phyloP scores from a whole-genome alignment of 37 sponge, comb jelly and placozoan genomes.

The Bolinopsis microptera region DNA sequence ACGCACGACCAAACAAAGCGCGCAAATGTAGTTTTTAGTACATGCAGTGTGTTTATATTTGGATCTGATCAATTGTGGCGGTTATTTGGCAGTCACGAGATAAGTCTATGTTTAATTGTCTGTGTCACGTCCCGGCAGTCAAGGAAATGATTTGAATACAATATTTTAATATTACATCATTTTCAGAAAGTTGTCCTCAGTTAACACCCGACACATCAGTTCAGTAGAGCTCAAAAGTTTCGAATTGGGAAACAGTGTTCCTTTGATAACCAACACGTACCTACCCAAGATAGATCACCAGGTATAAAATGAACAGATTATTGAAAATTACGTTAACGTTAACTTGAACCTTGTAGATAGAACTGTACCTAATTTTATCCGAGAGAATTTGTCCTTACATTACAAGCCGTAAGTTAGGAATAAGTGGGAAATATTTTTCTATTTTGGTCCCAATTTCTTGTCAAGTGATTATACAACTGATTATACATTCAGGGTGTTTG shows the following conservation, averaged over 20 bases:
- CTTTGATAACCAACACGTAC: slow-evolving; percentile 50
- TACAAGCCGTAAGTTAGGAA: no score
- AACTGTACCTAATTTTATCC: no score
- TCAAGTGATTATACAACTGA: no score
- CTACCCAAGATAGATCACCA: slow-evolving; percentile 51
- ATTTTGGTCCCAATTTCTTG: no score
- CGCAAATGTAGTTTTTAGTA: background rate
- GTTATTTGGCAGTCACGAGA: background rate
- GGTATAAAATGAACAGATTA: background rate
- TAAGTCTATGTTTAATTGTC: background rate
- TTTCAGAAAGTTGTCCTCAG: slow-evolving; percentile 43
- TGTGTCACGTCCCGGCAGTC: no score
- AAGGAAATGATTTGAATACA: background rate
- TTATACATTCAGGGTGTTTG: slow-evolving; percentile 55
- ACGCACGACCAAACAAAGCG: slow-evolving; percentile 13
- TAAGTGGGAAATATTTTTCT: no score
- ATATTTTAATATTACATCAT: background rate
- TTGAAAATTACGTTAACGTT: no score
- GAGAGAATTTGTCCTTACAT: no score
- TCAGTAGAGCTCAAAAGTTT: slow-evolving; percentile 36
- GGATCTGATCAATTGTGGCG: background rate
- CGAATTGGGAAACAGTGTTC: slow-evolving; percentile 35
- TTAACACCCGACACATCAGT: slow-evolving; percentile 34
- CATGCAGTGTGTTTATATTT: background rate
- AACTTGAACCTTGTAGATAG: no score